Percentiles rank a stretch among this genome's conserved stretches.
These are phyloP conservation scores for Julus scanicus DNA, from an alignment of 2,888 invertebrate species.

Conservation along the genomic window DNA sequence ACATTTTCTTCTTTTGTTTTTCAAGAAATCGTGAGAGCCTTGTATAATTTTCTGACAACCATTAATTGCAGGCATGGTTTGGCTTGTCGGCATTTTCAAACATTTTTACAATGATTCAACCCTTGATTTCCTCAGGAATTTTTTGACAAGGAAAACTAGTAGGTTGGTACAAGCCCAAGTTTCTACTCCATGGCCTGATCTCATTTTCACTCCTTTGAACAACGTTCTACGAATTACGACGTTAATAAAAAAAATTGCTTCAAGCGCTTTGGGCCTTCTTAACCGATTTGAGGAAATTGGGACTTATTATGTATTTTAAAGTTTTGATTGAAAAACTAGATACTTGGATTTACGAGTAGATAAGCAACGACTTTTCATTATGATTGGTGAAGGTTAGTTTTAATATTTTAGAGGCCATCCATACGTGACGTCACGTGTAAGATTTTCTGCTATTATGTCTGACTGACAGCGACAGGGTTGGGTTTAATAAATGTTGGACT, in stretches of 20 bases:
- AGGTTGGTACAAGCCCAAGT: conserved; percentile 9
- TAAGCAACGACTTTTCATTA: not conserved
- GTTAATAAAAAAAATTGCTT: not conserved
- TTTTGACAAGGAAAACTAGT: conserved; percentile 16
- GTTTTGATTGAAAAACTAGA: not conserved
- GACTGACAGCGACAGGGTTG: too few species aligned
- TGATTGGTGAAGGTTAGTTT: not conserved
- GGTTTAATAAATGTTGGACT: too few species aligned
- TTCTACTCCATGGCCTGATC: conserved; percentile 20
- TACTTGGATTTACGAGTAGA: not conserved
- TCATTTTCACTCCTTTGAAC: not conserved
- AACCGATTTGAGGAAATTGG: not conserved
- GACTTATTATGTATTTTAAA: not conserved
- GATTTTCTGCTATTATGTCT: too few species aligned
- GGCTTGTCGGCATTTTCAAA: conserved; percentile 33
- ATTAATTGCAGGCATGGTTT: conserved; percentile 33
- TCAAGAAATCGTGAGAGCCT: conserved; percentile 33
- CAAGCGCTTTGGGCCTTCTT: not conserved
- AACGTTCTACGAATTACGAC: not conserved
- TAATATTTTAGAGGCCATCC: not conserved
- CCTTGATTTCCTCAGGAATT: conserved; percentile 33
- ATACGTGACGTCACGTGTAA: not conserved
- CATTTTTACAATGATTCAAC: conserved; percentile 33
- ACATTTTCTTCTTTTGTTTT: conserved; percentile 33
- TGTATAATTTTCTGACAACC: conserved; percentile 33